Base-by-base conservation (phyloP, 1,140 invertebrate genomes). In the Panagrolaimus sp. region DNA sequence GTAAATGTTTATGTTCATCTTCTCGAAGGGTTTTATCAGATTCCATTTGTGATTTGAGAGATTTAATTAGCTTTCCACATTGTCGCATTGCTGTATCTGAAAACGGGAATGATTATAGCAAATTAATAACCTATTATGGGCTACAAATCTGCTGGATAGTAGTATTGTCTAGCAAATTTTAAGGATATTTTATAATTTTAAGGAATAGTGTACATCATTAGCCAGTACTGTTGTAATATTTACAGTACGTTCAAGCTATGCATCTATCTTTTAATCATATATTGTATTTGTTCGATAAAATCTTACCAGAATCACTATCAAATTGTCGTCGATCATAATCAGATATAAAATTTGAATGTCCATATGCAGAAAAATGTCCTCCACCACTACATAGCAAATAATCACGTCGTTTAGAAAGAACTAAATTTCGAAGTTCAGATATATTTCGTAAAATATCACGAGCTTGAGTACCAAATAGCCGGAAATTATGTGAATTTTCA, bases 361-460 rank as follows among this genome's bases (percentile, higher is more conserved):
- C 74, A 71, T 80, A 76, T 9, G 46, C 53, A 43, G 45, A 63
- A 31, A 63, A 63, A 31, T 61, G 72, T 16, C 70, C 65, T 45
- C 81, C 63, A 13, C 66, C 67, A 57, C 71, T 68, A 65, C 74
- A 76, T 31, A 75, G 66, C 38, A 77, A 65, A 51, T 77, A 77
- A 9, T 64, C 62, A 53, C 77, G 68, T 9, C 76, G 76, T 31
- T 74, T 80, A 14, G 78, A 71, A 45, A 80, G 48, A 16, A 77
- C 71, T 16, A 81, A 61, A 57, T 77, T 69, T 42, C 78, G 63
- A 23, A 77, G 65, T 66, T 81, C 78, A 1, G 51, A 78, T 31
- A 77, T 74, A 48, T 77, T 64, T 27, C 31, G 57, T 8, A 72
- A 23, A 51, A 77, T 76, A 48, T 77, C 57, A 43, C 62, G 44